Conservation (phyloP, 2,888 invertebrate species). For the Hemaris fuciformis region DNA sequence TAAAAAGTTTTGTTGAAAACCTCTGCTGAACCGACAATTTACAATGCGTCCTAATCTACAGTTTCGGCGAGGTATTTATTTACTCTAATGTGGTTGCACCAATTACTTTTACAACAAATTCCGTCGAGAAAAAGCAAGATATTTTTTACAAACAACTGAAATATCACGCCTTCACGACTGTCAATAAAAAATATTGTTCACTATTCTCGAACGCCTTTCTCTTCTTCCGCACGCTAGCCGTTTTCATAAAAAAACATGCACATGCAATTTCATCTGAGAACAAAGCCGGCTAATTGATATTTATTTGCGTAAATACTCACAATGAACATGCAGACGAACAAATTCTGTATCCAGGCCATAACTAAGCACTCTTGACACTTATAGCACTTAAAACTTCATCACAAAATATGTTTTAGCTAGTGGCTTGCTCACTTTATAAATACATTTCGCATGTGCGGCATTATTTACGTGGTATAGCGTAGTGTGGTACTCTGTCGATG, state of each 20-base stretch:
- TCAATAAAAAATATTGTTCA: background rate
- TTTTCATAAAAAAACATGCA: background rate
- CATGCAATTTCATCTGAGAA: background rate
- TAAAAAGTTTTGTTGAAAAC: no score
- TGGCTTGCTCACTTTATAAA: slow-evolving; percentile 34
- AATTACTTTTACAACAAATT: background rate
- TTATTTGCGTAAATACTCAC: slow-evolving; percentile 40
- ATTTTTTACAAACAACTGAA: background rate
- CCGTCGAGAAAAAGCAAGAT: background rate
- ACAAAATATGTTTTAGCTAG: slow-evolving; percentile 33
- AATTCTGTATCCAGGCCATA: slow-evolving; percentile 56
- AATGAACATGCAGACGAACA: slow-evolving; percentile 48
- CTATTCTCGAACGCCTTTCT: slow-evolving; percentile 5
- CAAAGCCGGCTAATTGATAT: background rate
- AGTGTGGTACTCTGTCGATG: slow-evolving; percentile 39
- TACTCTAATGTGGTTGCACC: background rate
- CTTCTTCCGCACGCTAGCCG: slow-evolving; percentile 1
- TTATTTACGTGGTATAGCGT: slow-evolving; percentile 42
- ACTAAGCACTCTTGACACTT: slow-evolving; percentile 31
- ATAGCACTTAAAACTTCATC: slow-evolving; percentile 24
- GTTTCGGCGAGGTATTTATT: background rate
- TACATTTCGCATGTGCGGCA: slow-evolving; percentile 46
- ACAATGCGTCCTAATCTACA: no score
- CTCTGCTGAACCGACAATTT: no score
- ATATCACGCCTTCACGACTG: background rate